phyloP scores from a whole-genome alignment of 2,888 invertebrate species.

The Syritta pipiens region DNA sequence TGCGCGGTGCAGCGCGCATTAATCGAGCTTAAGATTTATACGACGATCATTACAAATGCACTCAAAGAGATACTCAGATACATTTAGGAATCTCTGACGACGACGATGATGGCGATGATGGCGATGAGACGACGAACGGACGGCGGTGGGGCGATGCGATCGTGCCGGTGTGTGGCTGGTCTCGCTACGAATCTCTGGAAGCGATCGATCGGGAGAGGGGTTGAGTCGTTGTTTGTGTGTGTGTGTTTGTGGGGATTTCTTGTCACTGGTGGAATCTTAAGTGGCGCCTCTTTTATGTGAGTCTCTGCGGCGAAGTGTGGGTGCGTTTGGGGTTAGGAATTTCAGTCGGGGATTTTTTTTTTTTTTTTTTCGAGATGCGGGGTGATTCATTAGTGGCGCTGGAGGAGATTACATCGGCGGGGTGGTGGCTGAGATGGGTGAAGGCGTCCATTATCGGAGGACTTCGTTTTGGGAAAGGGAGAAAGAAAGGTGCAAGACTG shows the following conservation, averaged over 20 bases:
- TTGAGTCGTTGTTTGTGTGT: no score
- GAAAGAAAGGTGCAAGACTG: no score
- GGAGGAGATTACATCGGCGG: no score
- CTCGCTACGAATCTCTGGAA: constrained; percentile 52
- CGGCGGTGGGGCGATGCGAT: constrained; percentile 8
- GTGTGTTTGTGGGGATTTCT: constrained; percentile 48
- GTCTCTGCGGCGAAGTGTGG: constrained; percentile 51
- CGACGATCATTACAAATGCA: constrained; percentile 69
- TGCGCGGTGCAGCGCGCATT: constrained; percentile 30
- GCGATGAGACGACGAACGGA: not conserved
- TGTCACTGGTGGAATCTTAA: constrained; percentile 68
- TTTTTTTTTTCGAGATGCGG: not conserved
- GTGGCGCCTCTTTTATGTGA: constrained; percentile 70
- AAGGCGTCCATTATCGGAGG: no score
- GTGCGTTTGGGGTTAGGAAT: constrained; percentile 24
- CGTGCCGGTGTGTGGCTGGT: constrained; percentile 3
- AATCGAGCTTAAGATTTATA: constrained; percentile 70
- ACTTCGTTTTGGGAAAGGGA: no score
- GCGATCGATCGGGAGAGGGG: no score
- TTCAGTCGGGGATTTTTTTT: constrained; percentile 1
- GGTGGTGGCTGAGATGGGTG: no score
- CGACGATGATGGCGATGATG: not conserved
- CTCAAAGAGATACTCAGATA: constrained; percentile 66
- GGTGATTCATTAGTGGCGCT: constrained; percentile 37
- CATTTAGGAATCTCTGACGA: constrained; percentile 56